Conservation (phyloP, 1,140 invertebrate species). For the Drosophila mauritiana region DNA sequence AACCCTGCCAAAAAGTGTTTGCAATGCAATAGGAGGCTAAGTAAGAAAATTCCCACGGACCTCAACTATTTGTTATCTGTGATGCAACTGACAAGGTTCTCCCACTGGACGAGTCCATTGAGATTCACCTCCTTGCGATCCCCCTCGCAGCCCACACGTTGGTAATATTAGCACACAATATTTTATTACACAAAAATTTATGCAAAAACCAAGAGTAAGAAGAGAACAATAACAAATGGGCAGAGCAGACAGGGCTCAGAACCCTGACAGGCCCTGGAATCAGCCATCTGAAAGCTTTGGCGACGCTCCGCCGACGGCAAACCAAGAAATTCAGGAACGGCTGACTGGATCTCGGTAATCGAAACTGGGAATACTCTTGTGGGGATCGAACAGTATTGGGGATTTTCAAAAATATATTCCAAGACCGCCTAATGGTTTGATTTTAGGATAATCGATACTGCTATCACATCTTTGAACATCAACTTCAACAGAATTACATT, state of each 20-base stretch:
- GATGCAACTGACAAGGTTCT: conserved; percentile 30
- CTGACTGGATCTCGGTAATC: conserved; percentile 1
- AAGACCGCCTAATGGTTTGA: no score
- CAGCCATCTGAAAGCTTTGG: conserved; percentile 72
- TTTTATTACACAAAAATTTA: conserved; percentile 81
- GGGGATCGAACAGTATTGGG: no score
- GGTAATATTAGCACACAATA: conserved; percentile 74
- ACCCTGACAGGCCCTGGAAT: conserved; percentile 28
- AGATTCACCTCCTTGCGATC: background rate
- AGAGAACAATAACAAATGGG: conserved; percentile 52
- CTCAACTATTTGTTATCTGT: conserved; percentile 42
- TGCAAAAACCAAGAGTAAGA: conserved; percentile 59
- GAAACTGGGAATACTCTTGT: conserved; percentile 20
- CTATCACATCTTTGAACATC: no score
- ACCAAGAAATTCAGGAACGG: conserved; percentile 28
- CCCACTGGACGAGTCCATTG: background rate
- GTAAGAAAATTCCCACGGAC: conserved; percentile 34
- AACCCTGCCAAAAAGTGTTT: background rate
- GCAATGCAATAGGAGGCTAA: conserved; percentile 22
- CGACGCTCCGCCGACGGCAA: conserved; percentile 76
- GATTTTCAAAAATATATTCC: no score
- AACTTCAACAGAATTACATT: no score
- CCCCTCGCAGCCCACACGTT: conserved; percentile 18
- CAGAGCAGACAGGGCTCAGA: conserved; percentile 35
- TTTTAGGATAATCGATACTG: no score